Base-by-base conservation (phyloP, 2,113 vertebrate genomes). In the Syngnathus floridae region DNA sequence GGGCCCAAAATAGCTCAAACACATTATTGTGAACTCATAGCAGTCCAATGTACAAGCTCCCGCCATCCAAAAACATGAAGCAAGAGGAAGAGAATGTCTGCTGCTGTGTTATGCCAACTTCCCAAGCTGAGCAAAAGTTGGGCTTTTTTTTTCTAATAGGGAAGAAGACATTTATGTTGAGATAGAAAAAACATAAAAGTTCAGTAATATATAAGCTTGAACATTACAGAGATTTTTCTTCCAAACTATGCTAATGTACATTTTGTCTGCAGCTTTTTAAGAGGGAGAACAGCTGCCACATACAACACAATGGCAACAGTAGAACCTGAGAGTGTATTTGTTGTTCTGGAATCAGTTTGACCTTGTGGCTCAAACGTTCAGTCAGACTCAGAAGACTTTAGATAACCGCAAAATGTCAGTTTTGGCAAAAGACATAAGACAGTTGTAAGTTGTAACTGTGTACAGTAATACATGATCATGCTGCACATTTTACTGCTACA, bases 31-130 rank as follows among this genome's bases (percentile, higher is more conserved):
- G 82, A 73, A 82, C 55, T 76, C 82, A 77, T 61, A 72, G 3
- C 45, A 66, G 76, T 85, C 65, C 73, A 76, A 81, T 74, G 67
- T 81, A 78, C 79, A 73, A 6, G 52, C 67, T 75, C 69, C 70
- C 72, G 70, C 61, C 62, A 46, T 86, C 82, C 88, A 88, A 87
- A 88, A 88, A 69, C 77, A 90, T 91, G 89, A 91, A 85, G 89
- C 90, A 90, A 84, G 76, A 78, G 71, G 80, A 84, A 76, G 82
- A 88, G 89, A 91, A 92, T 91, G 89, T 92, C 89, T 89, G 62
- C 70, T 74, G 40, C 54, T 19, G 46, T 2, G 8, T 71, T 74
- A 78, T 86, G 91, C 91, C 89, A 89, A 86, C 85, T 87, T 88
- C 86, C 85, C 86, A 87, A 87, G 82, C 83, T 69, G 69, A 83